Evolutionary conservation across 1,140 invertebrate species (phyloP).

Genomic region (Nephotettix cincticeps): DNA sequence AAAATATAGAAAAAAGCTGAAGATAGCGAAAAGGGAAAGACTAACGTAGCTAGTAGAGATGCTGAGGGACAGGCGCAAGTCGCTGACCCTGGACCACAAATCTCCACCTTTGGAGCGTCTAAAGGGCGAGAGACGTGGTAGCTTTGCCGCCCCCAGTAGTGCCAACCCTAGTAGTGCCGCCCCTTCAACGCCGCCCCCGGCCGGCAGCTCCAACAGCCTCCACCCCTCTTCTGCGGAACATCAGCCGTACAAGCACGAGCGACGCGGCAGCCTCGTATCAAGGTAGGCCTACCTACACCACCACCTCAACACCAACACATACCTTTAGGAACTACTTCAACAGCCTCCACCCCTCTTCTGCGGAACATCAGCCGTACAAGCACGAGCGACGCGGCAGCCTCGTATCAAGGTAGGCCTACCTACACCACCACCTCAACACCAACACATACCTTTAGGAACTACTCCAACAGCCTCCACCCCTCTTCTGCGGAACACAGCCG

Average conservation of each 20-base stretch:
- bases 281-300: too few relatives aligned
- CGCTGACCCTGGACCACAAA: constrained; percentile 43
- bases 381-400: constrained; percentile 44
- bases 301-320: too few relatives aligned
- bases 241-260: constrained; percentile 36
- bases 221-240: constrained; percentile 29
- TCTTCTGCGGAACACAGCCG: constrained; percentile 31
- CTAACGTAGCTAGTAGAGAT: too few relatives aligned
- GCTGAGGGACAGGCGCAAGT: constrained; percentile 43
- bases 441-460: too few relatives aligned
- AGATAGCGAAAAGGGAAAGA: too few relatives aligned
- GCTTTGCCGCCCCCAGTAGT: constrained; percentile 36
- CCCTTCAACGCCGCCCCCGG: constrained; percentile 28
- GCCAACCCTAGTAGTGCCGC: not conserved
- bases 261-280: constrained; percentile 43
- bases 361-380: constrained; percentile 29
- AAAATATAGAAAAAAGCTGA: too few relatives aligned
- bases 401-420: constrained; percentile 46
- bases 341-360: constrained; percentile 19
- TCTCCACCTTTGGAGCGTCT: constrained; percentile 39
- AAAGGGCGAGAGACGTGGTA: constrained; percentile 39
- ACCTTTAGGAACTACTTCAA: too few relatives aligned
- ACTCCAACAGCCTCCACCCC: constrained; percentile 14
- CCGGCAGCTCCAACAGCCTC: constrained; percentile 27
- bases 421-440: too few relatives aligned